Percentiles rank a stretch among this genome's conserved stretches.
phyloP scores from a whole-genome alignment of 2,888 invertebrate species.

The Drosophila paramelanica region DNA sequence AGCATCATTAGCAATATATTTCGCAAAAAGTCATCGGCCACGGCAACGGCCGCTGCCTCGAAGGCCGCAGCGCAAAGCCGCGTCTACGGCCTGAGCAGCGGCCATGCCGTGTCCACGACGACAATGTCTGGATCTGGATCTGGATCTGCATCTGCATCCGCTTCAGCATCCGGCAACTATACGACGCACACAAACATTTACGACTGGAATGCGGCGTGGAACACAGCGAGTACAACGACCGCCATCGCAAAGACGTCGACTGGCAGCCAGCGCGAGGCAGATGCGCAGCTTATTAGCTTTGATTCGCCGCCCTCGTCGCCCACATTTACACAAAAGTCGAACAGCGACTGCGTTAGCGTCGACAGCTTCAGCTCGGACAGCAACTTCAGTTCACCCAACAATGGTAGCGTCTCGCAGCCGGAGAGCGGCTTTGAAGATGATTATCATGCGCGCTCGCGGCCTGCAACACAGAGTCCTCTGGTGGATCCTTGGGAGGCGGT shows the following conservation, averaged over 20 bases:
- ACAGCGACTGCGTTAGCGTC: constrained; percentile 90
- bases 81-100: constrained; percentile 80
- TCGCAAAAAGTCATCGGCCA: constrained; percentile 77
- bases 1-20: constrained; percentile 83
- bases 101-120: constrained; percentile 46
- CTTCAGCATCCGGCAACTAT: constrained; percentile 13
- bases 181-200: constrained; percentile 25
- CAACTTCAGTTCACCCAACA: constrained; percentile 86
- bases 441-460: constrained; percentile 86
- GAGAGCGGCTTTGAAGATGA: constrained; percentile 94
- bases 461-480: constrained; percentile 81
- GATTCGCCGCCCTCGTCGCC: constrained; percentile 91
- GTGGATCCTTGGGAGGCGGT: constrained; percentile 85
- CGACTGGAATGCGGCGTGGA: constrained; percentile 82
- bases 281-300: constrained; percentile 88
- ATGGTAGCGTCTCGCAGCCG: constrained; percentile 89
- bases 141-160: constrained; percentile 8
- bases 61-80: constrained; percentile 71
- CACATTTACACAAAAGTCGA: constrained; percentile 90
- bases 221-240: constrained; percentile 50
- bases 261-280: constrained; percentile 45
- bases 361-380: constrained; percentile 92
- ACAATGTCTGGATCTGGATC: constrained; percentile 12
- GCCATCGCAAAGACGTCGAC: constrained; percentile 19
- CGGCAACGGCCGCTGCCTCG: constrained; percentile 57